These are phyloP conservation scores for Onychorhynchus coronatus DNA, from an alignment of 2,113 vertebrate species.

Conservation along the genomic window DNA sequence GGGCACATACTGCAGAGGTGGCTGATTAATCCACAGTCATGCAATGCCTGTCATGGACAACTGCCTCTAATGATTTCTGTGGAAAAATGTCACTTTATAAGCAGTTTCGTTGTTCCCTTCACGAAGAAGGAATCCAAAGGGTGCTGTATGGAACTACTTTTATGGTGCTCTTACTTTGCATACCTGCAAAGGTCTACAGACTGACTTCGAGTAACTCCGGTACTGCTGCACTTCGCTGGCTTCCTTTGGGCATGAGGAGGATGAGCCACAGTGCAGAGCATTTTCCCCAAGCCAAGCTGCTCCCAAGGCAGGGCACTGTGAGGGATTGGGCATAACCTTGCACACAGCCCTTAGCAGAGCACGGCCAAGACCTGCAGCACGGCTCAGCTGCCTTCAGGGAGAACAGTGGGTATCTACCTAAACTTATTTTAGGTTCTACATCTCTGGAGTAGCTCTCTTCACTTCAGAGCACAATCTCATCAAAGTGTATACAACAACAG, in stretches of 20 bases:
- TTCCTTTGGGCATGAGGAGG: background rate
- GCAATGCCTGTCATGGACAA: background rate
- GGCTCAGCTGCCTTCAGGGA: accelerated
- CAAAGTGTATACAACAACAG: background rate
- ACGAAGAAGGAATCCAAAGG: background rate
- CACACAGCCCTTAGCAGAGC: background rate
- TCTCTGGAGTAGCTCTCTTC: background rate
- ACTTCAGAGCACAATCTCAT: background rate
- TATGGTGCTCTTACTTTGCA: background rate
- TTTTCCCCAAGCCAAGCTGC: background rate
- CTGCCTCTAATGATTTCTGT: background rate
- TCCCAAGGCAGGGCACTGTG: accelerated
- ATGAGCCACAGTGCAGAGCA: background rate
- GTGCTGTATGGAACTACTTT: background rate
- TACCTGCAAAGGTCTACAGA: background rate
- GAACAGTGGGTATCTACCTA: accelerated
- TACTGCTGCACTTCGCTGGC: too few relatives aligned
- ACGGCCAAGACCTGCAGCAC: too few relatives aligned
- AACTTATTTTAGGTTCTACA: background rate
- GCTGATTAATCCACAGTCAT: background rate
- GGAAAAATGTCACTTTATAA: background rate
- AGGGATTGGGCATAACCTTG: background rate
- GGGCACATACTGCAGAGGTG: background rate
- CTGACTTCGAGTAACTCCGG: background rate
- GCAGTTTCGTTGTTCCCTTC: background rate